Percentiles rank a stretch among this genome's conserved stretches.
Conservation (phyloP, 1,140 invertebrate species). For the Drosophila murphyi region DNA sequence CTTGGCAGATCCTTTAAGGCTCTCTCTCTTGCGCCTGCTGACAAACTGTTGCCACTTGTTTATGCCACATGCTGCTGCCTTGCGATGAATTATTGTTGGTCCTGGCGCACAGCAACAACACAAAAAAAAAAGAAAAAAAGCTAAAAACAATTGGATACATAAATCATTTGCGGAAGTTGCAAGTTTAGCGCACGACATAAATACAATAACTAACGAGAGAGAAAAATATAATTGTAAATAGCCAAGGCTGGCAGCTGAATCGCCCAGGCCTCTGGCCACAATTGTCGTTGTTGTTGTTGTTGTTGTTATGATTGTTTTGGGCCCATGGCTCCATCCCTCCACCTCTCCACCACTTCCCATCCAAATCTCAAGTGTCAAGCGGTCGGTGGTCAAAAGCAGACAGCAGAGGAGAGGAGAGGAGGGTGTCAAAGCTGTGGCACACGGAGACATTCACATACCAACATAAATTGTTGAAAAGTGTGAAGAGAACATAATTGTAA, state of each 20-base stretch:
- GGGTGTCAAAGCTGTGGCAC: constrained; percentile 19
- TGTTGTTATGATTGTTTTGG: constrained; percentile 34
- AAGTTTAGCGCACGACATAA: constrained; percentile 78
- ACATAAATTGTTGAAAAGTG: constrained; percentile 83
- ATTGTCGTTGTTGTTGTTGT: constrained; percentile 21
- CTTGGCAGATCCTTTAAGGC: constrained; percentile 56
- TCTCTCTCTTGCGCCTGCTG: constrained; percentile 51
- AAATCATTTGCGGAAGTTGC: constrained; percentile 79
- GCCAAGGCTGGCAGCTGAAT: constrained; percentile 56
- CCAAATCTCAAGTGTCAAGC: constrained; percentile 73
- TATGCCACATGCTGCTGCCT: constrained; percentile 55
- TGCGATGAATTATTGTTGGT: constrained; percentile 79
- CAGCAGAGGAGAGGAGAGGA: background rate
- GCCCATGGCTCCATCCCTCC: background rate
- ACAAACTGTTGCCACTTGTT: constrained; percentile 82
- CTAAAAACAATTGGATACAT: constrained; percentile 80
- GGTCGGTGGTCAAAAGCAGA: constrained; percentile 43
- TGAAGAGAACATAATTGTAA: constrained; percentile 83
- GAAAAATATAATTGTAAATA: constrained; percentile 81
- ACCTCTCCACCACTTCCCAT: background rate
- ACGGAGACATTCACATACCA: constrained; percentile 74
- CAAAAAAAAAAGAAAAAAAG: constrained; percentile 27
- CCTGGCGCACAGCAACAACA: constrained; percentile 37
- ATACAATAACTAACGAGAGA: constrained; percentile 82
- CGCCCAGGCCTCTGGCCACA: constrained; percentile 42